phyloP scores from a whole-genome alignment of 2,888 invertebrate species.

The Amphipyra berbera region DNA sequence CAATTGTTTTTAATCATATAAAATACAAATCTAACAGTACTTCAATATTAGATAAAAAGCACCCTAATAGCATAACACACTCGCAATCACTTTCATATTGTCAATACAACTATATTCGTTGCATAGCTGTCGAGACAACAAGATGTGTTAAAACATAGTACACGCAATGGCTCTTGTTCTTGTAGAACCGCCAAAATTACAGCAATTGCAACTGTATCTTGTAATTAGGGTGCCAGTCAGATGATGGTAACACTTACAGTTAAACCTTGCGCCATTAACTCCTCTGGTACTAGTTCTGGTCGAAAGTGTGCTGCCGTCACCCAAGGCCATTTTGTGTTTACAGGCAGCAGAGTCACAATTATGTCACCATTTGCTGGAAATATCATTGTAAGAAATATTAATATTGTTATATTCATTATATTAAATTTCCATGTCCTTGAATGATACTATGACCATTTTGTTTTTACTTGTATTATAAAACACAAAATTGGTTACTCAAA shows the following conservation, averaged over 20 bases:
- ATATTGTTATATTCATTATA: no score
- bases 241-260: conserved; percentile 90
- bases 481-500: background rate
- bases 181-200: no score
- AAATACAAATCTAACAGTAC: background rate
- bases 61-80: no score
- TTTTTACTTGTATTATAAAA: background rate
- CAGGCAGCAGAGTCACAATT: conserved; percentile 96
- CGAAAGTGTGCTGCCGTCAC: conserved; percentile 97
- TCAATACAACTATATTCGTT: background rate
- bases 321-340: conserved; percentile 97
- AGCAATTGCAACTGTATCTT: no score
- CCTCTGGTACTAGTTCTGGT: conserved; percentile 98
- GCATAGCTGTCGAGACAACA: no score
- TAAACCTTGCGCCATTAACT: conserved; percentile 97
- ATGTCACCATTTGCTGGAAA: conserved; percentile 96
- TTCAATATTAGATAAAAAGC: background rate
- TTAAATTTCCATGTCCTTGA: background rate
- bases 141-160: no score
- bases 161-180: no score
- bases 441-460: background rate
- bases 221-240: background rate
- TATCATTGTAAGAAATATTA: no score
- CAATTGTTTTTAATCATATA: conserved; percentile 29
- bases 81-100: background rate